Evolutionary conservation across 64 coral and sea anemone genomes (phyloP).

Genomic region (Montipora sp.): DNA sequence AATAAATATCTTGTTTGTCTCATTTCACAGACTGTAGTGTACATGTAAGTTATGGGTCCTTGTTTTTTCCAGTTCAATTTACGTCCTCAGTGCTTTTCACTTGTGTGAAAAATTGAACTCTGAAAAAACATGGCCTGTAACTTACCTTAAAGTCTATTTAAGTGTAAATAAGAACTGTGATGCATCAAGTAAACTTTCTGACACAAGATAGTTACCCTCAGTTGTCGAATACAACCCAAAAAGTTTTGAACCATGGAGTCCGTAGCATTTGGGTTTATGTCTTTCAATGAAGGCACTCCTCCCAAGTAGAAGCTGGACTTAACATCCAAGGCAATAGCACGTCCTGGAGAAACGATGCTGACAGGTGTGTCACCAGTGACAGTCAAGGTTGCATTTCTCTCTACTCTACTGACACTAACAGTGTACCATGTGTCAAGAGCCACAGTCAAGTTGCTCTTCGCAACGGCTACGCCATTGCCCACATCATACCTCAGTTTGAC

Average conservation of each 20-base stretch:
- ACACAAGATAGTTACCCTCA: no score
- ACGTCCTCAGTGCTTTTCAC: no score
- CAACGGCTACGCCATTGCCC: slow-evolving; percentile 64
- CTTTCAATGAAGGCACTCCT: slow-evolving; percentile 72
- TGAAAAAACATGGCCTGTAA: no score
- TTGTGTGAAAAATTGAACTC: no score
- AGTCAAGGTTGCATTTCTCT: slow-evolving; percentile 45
- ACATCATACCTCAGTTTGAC: slow-evolving; percentile 81
- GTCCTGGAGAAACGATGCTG: slow-evolving; percentile 49
- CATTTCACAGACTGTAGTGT: no score
- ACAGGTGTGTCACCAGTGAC: slow-evolving; percentile 38
- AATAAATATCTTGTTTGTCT: no score
- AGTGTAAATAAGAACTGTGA: no score
- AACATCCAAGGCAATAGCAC: slow-evolving; percentile 73
- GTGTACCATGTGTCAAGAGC: slow-evolving; percentile 53
- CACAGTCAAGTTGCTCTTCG: slow-evolving; percentile 31
- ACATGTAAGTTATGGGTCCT: no score
- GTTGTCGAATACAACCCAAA: slow-evolving; percentile 62
- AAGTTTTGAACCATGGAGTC: slow-evolving; percentile 60
- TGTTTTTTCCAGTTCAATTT: no score
- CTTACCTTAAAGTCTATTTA: no score
- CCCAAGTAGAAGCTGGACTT: slow-evolving; percentile 78
- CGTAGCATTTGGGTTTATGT: slow-evolving; percentile 59
- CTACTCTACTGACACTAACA: slow-evolving; percentile 51
- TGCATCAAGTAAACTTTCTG: no score